Evolutionary conservation across 1,140 invertebrate genomes (phyloP).

Genomic region (Belonocnema kinseyi): DNA sequence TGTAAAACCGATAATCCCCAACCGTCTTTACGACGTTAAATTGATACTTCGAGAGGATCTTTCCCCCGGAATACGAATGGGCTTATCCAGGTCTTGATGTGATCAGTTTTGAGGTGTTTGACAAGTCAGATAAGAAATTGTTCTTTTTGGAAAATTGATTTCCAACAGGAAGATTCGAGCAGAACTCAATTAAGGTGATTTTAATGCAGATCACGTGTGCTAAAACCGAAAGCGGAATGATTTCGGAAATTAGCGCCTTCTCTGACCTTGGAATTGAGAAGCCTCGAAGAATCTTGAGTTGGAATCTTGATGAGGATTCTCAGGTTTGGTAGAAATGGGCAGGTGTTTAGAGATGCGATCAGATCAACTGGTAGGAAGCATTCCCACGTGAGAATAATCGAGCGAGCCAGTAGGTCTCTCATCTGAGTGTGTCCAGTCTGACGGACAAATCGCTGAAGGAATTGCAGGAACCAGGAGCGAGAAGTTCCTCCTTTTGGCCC

Average conservation of each 20-base stretch:
- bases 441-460: slow-evolving; percentile 54
- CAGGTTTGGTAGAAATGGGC: neutral
- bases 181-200: neutral
- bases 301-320: no score
- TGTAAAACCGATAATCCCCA: slow-evolving; percentile 61
- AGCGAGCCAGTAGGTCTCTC: slow-evolving; percentile 9
- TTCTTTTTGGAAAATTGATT: no score
- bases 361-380: slow-evolving; percentile 50
- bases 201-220: neutral
- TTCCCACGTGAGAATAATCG: slow-evolving; percentile 50
- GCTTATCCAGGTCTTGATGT: neutral
- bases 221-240: neutral
- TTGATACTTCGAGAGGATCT: slow-evolving; percentile 51
- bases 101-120: neutral
- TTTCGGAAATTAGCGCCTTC: neutral
- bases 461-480: slow-evolving; percentile 52
- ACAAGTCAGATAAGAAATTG: no score
- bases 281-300: neutral
- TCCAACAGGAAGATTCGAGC: no score
- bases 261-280: neutral
- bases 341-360: slow-evolving; percentile 47
- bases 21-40: slow-evolving; percentile 57
- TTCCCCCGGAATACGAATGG: neutral
- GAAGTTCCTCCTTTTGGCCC: slow-evolving; percentile 43
- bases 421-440: slow-evolving; percentile 45